These are phyloP conservation scores for Hypomesus transpacificus DNA, from an alignment of 2,113 vertebrate genomes.

Conservation along the genomic window DNA sequence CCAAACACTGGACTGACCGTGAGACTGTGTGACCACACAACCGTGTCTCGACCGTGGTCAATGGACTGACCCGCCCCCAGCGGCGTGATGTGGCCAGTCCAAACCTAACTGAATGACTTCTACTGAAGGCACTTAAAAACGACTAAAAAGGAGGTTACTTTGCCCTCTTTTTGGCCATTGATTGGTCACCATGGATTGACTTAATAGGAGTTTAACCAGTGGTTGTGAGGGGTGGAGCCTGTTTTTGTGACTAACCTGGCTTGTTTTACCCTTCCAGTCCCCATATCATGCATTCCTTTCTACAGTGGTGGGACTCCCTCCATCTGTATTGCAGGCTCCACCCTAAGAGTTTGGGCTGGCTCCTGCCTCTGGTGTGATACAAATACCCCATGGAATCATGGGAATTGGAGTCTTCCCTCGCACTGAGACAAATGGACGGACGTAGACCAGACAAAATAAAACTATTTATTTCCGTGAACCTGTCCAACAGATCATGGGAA, in stretches of 20 bases:
- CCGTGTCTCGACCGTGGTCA: constrained; percentile 44
- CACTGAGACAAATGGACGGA: constrained; percentile 71
- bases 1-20: constrained; percentile 70
- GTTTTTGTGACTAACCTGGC: constrained; percentile 40
- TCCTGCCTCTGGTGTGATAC: constrained; percentile 54
- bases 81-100: constrained; percentile 38
- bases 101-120: constrained; percentile 50
- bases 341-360: constrained; percentile 46
- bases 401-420: constrained; percentile 70
- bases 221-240: constrained; percentile 49
- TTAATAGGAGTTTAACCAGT: constrained; percentile 49
- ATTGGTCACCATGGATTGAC: constrained; percentile 41
- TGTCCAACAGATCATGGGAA: constrained; percentile 54
- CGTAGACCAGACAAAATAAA: constrained; percentile 59
- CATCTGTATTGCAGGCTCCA: constrained; percentile 48
- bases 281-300: constrained; percentile 67
- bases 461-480: constrained; percentile 54
- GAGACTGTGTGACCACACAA: constrained; percentile 50
- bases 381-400: constrained; percentile 66
- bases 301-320: constrained; percentile 42
- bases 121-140: constrained; percentile 51
- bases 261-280: constrained; percentile 51
- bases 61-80: constrained; percentile 43
- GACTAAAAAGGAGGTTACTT: constrained; percentile 26
- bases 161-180: constrained; percentile 27